Percentiles rank a stretch among this genome's conserved stretches.
These are phyloP conservation scores for Barbus barbus DNA, from an alignment of 2,113 vertebrate species.

Conservation along the genomic window DNA sequence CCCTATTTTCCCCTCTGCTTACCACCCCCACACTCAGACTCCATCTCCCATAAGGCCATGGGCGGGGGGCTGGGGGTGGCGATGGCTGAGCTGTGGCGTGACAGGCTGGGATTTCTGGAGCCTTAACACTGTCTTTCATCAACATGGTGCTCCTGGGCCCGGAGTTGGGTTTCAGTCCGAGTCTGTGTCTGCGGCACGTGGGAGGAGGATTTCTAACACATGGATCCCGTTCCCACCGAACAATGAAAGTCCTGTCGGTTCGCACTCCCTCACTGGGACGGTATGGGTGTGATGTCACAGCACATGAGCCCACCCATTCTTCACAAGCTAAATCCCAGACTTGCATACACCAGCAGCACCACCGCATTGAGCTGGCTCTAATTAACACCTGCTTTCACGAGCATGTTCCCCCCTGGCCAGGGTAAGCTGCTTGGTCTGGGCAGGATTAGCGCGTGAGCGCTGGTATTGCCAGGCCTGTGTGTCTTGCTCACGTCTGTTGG, in stretches of 20 bases:
- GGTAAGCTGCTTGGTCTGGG: constrained; percentile 59
- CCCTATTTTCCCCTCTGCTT: constrained; percentile 22
- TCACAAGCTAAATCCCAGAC: constrained; percentile 33
- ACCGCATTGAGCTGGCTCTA: constrained; percentile 47
- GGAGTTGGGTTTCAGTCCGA: constrained; percentile 75
- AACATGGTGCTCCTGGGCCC: constrained; percentile 62
- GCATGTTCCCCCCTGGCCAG: constrained; percentile 40
- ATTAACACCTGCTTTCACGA: constrained; percentile 65
- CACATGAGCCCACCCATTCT: constrained; percentile 55
- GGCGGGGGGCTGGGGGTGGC: constrained; percentile 46
- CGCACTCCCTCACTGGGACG: constrained; percentile 49
- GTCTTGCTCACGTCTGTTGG: constrained; percentile 50
- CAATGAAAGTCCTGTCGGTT: constrained; percentile 80
- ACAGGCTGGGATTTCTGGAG: constrained; percentile 66
- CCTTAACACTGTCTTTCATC: constrained; percentile 81
- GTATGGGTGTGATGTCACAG: constrained; percentile 73
- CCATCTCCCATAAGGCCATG: constrained; percentile 62
- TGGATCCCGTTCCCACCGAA: constrained; percentile 76
- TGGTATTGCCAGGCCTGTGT: constrained; percentile 56
- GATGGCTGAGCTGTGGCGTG: constrained; percentile 60
- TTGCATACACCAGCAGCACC: constrained; percentile 3
- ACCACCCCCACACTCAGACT: constrained; percentile 54
- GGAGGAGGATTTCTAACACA: constrained; percentile 85
- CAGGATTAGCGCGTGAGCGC: constrained; percentile 52
- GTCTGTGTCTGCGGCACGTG: constrained; percentile 75